Conservation (phyloP, 2,113 vertebrate species). For the Erythrocercus mccallii region DNA sequence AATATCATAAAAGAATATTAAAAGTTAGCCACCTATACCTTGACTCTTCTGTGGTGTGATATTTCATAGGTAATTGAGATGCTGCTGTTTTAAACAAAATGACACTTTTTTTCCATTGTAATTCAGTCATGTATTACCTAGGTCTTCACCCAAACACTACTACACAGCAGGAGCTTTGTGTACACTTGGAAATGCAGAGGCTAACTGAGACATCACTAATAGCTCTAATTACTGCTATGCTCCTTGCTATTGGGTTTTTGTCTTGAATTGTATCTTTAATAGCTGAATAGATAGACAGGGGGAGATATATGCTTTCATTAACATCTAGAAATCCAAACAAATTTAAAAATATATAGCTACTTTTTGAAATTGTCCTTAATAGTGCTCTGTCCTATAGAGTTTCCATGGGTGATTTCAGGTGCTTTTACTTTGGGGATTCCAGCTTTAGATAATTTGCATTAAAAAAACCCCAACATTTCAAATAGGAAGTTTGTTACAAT, state of each 20-base stretch:
- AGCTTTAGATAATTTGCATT: background rate
- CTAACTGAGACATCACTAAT: background rate
- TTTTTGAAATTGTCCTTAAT: background rate
- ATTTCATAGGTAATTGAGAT: background rate
- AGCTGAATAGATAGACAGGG: background rate
- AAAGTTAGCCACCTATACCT: background rate
- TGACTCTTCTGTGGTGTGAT: background rate
- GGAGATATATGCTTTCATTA: background rate
- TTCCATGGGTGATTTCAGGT: background rate
- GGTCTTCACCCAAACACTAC: background rate
- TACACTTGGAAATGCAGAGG: background rate
- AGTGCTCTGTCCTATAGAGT: background rate
- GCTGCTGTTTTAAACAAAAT: background rate
- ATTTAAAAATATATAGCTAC: background rate
- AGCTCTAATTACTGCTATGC: background rate
- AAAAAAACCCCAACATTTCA: background rate
- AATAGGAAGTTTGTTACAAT: background rate
- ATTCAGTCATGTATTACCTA: background rate
- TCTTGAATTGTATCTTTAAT: background rate
- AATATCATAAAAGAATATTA: background rate
- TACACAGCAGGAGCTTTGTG: background rate
- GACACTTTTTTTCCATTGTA: background rate
- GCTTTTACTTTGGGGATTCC: background rate
- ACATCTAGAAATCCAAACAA: background rate
- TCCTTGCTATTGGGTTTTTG: background rate